These are phyloP conservation scores for Drosophila orosa DNA, from an alignment of 1,140 invertebrate genomes.

Conservation along the genomic window DNA sequence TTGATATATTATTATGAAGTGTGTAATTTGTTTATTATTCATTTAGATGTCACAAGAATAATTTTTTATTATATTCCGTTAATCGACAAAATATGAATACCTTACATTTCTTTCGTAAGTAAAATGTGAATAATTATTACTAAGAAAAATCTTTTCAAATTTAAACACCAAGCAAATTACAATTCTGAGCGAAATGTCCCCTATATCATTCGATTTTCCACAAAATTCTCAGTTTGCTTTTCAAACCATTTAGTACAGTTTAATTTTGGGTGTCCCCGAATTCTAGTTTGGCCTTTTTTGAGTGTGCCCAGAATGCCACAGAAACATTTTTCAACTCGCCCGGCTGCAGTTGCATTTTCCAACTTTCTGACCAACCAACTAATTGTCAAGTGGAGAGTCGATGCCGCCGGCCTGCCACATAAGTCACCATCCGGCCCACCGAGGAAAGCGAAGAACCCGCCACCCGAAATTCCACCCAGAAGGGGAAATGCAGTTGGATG, in stretches of 20 bases:
- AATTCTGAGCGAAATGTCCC: neutral
- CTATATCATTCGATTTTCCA: neutral
- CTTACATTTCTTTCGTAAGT: too few relatives aligned
- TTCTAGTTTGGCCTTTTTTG: neutral
- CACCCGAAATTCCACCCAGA: slow-evolving; percentile 38
- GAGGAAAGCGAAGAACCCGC: slow-evolving; percentile 9
- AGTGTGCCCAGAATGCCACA: slow-evolving; percentile 11
- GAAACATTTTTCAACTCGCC: slow-evolving; percentile 32
- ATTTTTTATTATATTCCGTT: too few relatives aligned
- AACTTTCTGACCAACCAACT: slow-evolving; percentile 59
- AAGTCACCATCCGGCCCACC: slow-evolving; percentile 33
- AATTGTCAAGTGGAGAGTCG: slow-evolving; percentile 56
- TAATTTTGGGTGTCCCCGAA: neutral
- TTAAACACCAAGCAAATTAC: neutral
- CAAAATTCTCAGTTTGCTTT: too few relatives aligned
- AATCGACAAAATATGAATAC: too few relatives aligned
- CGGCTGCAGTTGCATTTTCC: slow-evolving; percentile 45
- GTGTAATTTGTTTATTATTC: too few relatives aligned
- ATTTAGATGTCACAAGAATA: too few relatives aligned
- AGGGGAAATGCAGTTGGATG: slow-evolving; percentile 41
- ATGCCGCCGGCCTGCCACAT: slow-evolving; percentile 42
- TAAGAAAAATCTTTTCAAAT: neutral
- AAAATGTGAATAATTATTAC: too few relatives aligned
- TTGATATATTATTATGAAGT: too few relatives aligned
- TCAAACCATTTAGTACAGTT: neutral